Evolutionary conservation across 1,140 invertebrate genomes (phyloP).

Genomic region (Lethrus apterus): DNA sequence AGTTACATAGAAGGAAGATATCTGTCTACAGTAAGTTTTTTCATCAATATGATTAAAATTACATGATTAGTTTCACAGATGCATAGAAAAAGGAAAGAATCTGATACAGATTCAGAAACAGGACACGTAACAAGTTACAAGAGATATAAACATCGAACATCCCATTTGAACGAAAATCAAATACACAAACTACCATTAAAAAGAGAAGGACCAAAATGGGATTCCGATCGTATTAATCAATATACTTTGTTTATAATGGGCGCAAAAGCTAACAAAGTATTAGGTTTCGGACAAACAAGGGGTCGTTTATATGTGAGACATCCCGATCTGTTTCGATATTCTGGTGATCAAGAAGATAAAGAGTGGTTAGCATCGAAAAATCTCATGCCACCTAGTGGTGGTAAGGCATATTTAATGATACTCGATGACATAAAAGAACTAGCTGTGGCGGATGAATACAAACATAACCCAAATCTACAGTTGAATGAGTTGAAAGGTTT

Average conservation of each 20-base stretch:
- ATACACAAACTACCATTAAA: constrained; percentile 34
- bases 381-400: constrained; percentile 66
- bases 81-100: constrained; percentile 52
- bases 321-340: constrained; percentile 63
- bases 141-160: constrained; percentile 27
- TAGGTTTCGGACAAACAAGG: constrained; percentile 68
- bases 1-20: constrained; percentile 9
- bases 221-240: constrained; percentile 57
- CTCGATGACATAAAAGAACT: constrained; percentile 72
- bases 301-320: constrained; percentile 71
- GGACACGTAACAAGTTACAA: constrained; percentile 40
- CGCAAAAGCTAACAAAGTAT: constrained; percentile 64
- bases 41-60: no score
- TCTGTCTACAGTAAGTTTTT: constrained; percentile 4
- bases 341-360: constrained; percentile 73
- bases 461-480: constrained; percentile 56
- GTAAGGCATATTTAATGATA: constrained; percentile 73
- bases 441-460: constrained; percentile 63
- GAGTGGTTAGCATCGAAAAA: constrained; percentile 73
- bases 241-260: constrained; percentile 75
- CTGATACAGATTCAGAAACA: constrained; percentile 52
- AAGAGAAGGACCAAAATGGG: constrained; percentile 56
- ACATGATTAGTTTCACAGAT: constrained; percentile 28
- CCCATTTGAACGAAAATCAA: constrained; percentile 26
- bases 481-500: constrained; percentile 64